These are phyloP conservation scores for Nephrotoma guestfalica DNA, from an alignment of 2,888 invertebrate genomes.

Conservation along the genomic window DNA sequence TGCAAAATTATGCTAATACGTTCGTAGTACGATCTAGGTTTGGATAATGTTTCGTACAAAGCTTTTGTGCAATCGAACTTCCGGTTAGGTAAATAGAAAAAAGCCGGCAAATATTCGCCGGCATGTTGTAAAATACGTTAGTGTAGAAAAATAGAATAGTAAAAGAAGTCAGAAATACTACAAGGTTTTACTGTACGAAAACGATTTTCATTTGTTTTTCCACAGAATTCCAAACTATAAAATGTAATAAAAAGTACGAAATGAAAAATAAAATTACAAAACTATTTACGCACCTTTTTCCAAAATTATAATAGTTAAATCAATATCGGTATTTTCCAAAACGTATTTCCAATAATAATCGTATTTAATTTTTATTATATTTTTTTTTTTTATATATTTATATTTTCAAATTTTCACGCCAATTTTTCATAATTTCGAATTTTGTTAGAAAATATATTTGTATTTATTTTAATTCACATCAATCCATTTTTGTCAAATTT, in stretches of 20 bases:
- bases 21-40: not conserved
- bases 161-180: too few relatives aligned
- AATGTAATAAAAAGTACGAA: not conserved
- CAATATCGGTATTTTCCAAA: not conserved
- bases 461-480: not conserved
- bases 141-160: too few relatives aligned
- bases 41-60: not conserved
- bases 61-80: not conserved
- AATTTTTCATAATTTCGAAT: slow-evolving; percentile 3
- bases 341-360: not conserved
- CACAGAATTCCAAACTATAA: not conserved
- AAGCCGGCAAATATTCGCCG: not conserved
- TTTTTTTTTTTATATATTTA: not conserved
- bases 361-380: not conserved
- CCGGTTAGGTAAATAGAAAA: not conserved
- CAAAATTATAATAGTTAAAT: not conserved
- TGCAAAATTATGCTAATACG: not conserved
- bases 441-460: not conserved
- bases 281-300: not conserved
- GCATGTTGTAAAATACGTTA: not conserved
- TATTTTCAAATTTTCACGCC: not conserved
- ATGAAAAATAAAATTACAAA: not conserved
- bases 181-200: not conserved
- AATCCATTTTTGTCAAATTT: slow-evolving; percentile 2
- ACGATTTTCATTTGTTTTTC: not conserved